These are phyloP conservation scores for Berghia stephanieae DNA, from an alignment of 1,140 invertebrate genomes.

Conservation along the genomic window DNA sequence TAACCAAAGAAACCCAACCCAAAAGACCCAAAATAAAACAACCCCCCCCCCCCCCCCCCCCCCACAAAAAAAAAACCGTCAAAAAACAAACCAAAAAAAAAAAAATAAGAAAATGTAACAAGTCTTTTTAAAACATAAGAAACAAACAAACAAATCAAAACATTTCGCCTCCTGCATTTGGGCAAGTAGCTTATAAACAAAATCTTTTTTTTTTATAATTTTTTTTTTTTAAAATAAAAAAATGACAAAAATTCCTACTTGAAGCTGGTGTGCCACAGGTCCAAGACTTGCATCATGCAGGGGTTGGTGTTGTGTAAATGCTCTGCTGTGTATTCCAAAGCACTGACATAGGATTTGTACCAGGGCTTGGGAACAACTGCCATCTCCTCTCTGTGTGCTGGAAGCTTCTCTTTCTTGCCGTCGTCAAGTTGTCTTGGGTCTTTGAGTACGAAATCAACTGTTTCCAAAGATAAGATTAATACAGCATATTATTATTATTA, in stretches of 20 bases:
- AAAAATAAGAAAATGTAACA: too few relatives aligned
- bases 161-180: too few relatives aligned
- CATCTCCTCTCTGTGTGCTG: constrained; percentile 71
- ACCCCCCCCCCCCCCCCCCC: not conserved
- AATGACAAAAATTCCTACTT: constrained; percentile 70
- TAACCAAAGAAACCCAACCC: not conserved
- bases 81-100: too few relatives aligned
- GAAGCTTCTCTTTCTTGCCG: constrained; percentile 58
- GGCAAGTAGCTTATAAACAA: too few relatives aligned
- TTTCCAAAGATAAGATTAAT: too few relatives aligned
- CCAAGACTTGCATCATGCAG: constrained; percentile 81
- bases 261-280: constrained; percentile 83
- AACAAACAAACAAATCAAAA: too few relatives aligned
- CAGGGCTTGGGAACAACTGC: constrained; percentile 75
- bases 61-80: not conserved
- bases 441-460: constrained; percentile 83
- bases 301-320: constrained; percentile 83
- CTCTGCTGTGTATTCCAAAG: constrained; percentile 69
- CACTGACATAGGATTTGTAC: constrained; percentile 69
- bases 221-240: not conserved
- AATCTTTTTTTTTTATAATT: too few relatives aligned
- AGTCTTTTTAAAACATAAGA: too few relatives aligned
- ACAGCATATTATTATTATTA: too few relatives aligned
- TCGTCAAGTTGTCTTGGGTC: constrained; percentile 72
- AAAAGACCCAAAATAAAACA: not conserved